A percentile compares a stretch with the other conserved stretches of the same genome.
phyloP scores from a whole-genome alignment of 2,888 invertebrate genomes.

The Halictus quadricinctus region DNA sequence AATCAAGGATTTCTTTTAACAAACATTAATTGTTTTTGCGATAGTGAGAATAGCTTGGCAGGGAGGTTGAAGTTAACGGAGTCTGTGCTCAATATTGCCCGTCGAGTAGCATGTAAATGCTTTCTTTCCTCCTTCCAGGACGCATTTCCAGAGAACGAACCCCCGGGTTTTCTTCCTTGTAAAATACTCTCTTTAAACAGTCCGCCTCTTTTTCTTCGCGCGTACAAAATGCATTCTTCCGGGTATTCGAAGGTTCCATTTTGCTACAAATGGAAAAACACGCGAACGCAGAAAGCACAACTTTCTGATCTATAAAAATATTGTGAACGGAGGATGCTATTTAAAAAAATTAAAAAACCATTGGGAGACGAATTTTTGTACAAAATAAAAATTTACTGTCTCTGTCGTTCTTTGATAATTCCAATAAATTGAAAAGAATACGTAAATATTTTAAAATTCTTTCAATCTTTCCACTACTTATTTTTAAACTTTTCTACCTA shows the following conservation, averaged over 20 bases:
- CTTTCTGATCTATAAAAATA: background rate
- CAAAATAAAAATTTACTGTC: no score
- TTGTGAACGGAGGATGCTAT: background rate
- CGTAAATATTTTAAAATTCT: no score
- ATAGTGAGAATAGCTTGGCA: slow-evolving; percentile 77
- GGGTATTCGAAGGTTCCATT: background rate
- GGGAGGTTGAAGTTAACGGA: slow-evolving; percentile 72
- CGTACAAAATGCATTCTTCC: slow-evolving; percentile 24
- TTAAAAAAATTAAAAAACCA: no score
- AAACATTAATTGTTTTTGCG: slow-evolving; percentile 82
- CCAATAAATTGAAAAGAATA: no score
- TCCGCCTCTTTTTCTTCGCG: slow-evolving; percentile 9
- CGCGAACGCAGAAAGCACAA: background rate
- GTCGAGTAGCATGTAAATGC: slow-evolving; percentile 70
- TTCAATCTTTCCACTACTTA: no score
- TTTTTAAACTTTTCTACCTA: no score
- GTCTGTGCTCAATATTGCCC: slow-evolving; percentile 67
- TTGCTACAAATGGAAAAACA: background rate
- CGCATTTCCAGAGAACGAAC: slow-evolving; percentile 28
- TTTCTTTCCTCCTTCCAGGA: slow-evolving; percentile 55
- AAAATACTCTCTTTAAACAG: slow-evolving; percentile 37
- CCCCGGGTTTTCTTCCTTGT: slow-evolving; percentile 30
- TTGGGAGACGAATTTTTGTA: no score
- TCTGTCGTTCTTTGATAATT: no score
- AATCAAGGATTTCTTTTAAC: slow-evolving; percentile 83